Base-by-base conservation (phyloP, 2,797 vertebrate genomes). In the Alexandromys oeconomus region DNA sequence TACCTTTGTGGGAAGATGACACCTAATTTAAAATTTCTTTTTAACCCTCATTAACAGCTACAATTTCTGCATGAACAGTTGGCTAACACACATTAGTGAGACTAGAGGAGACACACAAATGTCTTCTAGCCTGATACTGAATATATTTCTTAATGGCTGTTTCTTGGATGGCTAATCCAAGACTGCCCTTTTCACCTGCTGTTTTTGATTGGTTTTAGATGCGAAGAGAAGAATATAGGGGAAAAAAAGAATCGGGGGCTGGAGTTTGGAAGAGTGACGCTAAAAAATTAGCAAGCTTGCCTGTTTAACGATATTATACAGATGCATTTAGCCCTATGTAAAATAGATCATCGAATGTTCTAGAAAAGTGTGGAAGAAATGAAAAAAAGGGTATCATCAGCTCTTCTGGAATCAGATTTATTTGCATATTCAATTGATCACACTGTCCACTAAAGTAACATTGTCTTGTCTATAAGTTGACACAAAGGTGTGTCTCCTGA, bases 151-250 rank as follows among this genome's bases (percentile, higher is more conserved):
- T 95, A 97, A 93, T 73, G 40, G 94, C 14, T 10, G 0, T 81
- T 96, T 97, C 96, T 97, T 92, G 92, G 92, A 95, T 92, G 82
- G 63, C 43, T 85, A n/a, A 51, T 85, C 63, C 82, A 86, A 86
- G 63, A 27, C 97, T 98, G 98, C 97, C 98, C 98, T 98, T 98
- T 98, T 98, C 98, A 98, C 96, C 98, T 98, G 98, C 97, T 98
- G 98, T 98, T 98, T 98, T 98, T 98, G 98, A 98, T 98, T 98
- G 98, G 98, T 97, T 98, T 98, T 98, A 98, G 98, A 98, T 98
- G 98, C 98, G 98, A 98, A 98, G 98, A 97, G 97, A 97, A 98
- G 98, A 98, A 98, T 98, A 98, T 97, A 97, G 13, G 17, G 98
- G 97, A 97, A 98, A 98, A 97, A 95, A 96, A 97, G 96, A 97